Evolutionary conservation across 2,113 vertebrate species (phyloP).

Genomic region (Oophaga pumilio): DNA sequence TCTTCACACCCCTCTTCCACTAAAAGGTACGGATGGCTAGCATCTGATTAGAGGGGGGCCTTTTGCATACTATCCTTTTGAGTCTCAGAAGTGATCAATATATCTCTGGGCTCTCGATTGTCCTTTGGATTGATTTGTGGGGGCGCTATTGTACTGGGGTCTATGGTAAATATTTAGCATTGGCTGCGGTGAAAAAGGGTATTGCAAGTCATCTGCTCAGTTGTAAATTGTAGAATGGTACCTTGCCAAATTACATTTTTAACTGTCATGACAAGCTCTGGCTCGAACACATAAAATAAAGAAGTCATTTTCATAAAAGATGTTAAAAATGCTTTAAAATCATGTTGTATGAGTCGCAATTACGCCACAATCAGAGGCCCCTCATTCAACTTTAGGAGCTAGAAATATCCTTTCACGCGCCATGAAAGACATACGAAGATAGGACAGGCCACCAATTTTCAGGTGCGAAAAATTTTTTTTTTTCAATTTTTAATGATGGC

Average conservation of each 20-base stretch:
- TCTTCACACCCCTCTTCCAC: too few relatives aligned
- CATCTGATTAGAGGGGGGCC: too few relatives aligned
- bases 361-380: not conserved
- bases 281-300: not conserved
- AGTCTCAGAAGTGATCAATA: too few relatives aligned
- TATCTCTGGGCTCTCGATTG: too few relatives aligned
- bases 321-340: not conserved
- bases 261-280: not conserved
- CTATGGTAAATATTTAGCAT: not conserved
- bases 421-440: not conserved
- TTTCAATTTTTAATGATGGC: not conserved
- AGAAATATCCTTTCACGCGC: not conserved
- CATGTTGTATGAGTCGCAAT: not conserved
- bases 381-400: not conserved
- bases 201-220: not conserved
- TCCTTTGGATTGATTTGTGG: not conserved
- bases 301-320: not conserved
- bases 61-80: too few relatives aligned
- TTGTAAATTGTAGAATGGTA: not conserved
- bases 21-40: too few relatives aligned
- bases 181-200: not conserved
- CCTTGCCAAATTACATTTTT: not conserved
- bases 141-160: not conserved
- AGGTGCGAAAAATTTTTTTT: not conserved
- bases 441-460: not conserved